These are phyloP conservation scores for Apodemus sylvaticus DNA, from an alignment of 2,113 vertebrate genomes.

Conservation along the genomic window DNA sequence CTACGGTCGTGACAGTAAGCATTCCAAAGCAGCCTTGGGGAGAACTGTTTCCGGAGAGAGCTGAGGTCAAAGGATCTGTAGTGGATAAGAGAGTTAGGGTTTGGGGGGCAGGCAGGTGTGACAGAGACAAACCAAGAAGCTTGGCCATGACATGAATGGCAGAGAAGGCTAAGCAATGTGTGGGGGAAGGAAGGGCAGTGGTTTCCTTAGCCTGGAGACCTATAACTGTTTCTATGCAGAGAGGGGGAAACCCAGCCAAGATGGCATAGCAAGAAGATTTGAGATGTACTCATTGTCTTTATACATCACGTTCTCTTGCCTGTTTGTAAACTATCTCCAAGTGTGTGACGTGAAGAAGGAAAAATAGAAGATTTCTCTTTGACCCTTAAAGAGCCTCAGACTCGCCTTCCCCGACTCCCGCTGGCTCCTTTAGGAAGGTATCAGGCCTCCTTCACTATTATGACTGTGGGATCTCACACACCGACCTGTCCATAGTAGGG, in stretches of 20 bases:
- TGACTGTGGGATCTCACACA: background rate
- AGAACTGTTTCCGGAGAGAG: background rate
- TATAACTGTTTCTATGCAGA: background rate
- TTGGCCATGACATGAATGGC: background rate
- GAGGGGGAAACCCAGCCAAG: background rate
- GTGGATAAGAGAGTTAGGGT: background rate
- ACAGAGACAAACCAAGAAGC: background rate
- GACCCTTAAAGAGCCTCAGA: background rate
- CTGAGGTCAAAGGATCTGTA: background rate
- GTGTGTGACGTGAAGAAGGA: background rate
- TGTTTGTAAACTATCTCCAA: background rate
- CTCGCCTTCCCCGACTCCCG: background rate
- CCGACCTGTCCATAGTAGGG: background rate
- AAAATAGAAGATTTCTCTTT: background rate
- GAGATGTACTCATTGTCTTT: background rate
- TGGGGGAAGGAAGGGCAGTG: too few relatives aligned
- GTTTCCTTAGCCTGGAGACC: background rate
- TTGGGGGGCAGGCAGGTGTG: background rate
- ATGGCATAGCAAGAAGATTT: background rate
- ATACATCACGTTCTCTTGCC: too few relatives aligned
- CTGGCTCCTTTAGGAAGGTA: background rate
- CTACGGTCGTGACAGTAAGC: slow-evolving; percentile 84
- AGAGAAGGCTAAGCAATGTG: background rate
- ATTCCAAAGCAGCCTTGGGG: background rate
- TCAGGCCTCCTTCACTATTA: background rate